Evolutionary conservation across 2,888 invertebrate species (phyloP), one percentile per base, ranked within the genome.

Genomic region (Acleris emargana): DNA sequence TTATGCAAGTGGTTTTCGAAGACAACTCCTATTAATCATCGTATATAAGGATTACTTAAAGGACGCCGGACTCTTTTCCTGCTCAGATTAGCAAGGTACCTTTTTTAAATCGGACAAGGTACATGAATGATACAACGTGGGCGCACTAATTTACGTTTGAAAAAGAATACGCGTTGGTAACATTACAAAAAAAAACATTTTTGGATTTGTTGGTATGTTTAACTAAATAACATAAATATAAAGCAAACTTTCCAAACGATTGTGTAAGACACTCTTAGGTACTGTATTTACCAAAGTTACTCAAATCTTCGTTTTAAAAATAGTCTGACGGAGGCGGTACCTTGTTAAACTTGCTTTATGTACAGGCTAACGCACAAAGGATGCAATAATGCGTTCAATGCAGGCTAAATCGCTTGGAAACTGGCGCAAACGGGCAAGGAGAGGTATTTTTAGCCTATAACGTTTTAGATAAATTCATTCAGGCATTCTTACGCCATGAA

Each of bases 361-460:
- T 54, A 73, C 73, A 74, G 70, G 71, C 75, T 76, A 69, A 71
- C 69, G 74, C 75, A 79, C 82, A 85, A 85, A 85, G 84, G 84
- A 80, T 83, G 83, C 84, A 84, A 70, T 70, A 74, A 77, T 81
- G 80, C 83, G 84, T 78, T 76, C 79, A 83, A 79, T 80, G 80
- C 79, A 81, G 73, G 74, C 64, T 75, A 84, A 83, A 83, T 83
- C 79, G 78, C 63, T 71, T 78, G 83, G 80, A 83, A 84, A 76
- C 72, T 54, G 62, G 58, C 64, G 69, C 71, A 73, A 45, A 69
- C 67, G 66, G 67, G 74, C 71, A 80, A 82, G 78, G 72, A 79
- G 71, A 66, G 59, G 68, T 85, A 83, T 82, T 78, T 79, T 80
- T 78, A 82, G 75, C 59, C 38, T n/a, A 28, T 28, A 50, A 25